Evolutionary conservation across 2,888 invertebrate species (phyloP).

Genomic region (Apotomis turbidana): DNA sequence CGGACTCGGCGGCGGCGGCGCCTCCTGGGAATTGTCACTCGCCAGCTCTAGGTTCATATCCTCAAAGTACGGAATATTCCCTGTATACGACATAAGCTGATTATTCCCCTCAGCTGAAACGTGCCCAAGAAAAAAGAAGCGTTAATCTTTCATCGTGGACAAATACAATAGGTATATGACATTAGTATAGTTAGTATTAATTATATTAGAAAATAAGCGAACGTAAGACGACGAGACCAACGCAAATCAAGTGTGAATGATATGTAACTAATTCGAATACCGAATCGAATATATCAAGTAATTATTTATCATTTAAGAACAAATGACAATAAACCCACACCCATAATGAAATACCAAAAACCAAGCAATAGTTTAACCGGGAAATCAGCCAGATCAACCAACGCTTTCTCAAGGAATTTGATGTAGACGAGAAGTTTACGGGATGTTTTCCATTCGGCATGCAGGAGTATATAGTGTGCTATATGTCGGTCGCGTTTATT

Average conservation of each 20-base stretch:
- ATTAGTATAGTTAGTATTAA: neutral
- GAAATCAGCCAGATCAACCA: neutral
- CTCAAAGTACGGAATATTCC: conserved; percentile 82
- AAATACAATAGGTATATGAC: neutral
- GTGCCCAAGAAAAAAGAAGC: conserved; percentile 57
- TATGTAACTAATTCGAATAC: conserved; percentile 4
- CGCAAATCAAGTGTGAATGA: conserved; percentile 23
- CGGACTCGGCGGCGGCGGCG: conserved; percentile 56
- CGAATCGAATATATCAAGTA: no score
- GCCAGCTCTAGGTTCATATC: conserved; percentile 76
- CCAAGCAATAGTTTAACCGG: conserved; percentile 1
- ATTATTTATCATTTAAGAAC: neutral
- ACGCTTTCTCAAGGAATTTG: neutral
- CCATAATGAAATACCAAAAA: conserved; percentile 18
- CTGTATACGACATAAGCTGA: conserved; percentile 83
- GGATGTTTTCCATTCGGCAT: neutral
- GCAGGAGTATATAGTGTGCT: neutral
- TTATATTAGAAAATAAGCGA: conserved; percentile 4
- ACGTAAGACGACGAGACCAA: conserved; percentile 12
- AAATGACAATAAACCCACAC: conserved; percentile 17
- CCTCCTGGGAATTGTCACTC: conserved; percentile 66
- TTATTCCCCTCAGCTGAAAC: conserved; percentile 83
- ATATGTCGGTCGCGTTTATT: no score
- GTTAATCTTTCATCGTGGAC: conserved; percentile 41
- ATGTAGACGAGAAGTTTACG: neutral